phyloP scores from a whole-genome alignment of 2,888 invertebrate genomes.

The Apotomis betuletana region DNA sequence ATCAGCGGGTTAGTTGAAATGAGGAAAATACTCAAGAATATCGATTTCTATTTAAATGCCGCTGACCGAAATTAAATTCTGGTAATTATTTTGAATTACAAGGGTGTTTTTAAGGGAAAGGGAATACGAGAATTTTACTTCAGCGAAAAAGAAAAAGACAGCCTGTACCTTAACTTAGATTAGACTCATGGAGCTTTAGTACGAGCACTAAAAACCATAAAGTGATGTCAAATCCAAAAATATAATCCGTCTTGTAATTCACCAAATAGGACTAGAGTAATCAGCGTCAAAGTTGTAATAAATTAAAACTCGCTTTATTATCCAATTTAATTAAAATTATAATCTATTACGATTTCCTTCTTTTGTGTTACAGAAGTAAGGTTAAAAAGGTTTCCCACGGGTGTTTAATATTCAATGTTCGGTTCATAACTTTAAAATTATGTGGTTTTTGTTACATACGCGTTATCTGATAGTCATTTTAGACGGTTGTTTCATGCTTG shows the following conservation, averaged over 20 bases:
- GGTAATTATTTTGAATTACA: too few species aligned
- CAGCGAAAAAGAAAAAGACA: too few species aligned
- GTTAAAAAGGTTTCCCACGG: constrained; percentile 29
- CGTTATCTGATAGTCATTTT: constrained; percentile 4
- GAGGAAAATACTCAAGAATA: neutral
- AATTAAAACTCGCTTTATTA: constrained; percentile 20
- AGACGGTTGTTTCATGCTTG: constrained; percentile 12
- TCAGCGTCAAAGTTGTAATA: constrained; percentile 2
- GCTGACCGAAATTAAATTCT: too few species aligned
- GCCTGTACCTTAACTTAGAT: too few species aligned
- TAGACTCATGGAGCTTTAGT: too few species aligned
- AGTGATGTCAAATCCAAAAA: too few species aligned
- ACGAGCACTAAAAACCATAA: too few species aligned
- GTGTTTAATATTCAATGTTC: constrained; percentile 27
- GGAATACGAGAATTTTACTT: too few species aligned
- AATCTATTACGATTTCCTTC: constrained; percentile 20
- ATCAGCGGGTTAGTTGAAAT: neutral
- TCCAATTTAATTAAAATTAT: constrained; percentile 29
- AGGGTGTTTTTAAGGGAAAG: too few species aligned
- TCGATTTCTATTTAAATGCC: neutral
- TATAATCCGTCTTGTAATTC: too few species aligned
- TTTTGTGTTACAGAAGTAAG: constrained; percentile 22
- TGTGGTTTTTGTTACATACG: constrained; percentile 17
- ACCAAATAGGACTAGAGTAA: neutral
- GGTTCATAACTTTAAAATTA: constrained; percentile 21